These are phyloP conservation scores for Eugnorisma glareosa DNA, from an alignment of 2,888 invertebrate genomes.

Conservation along the genomic window DNA sequence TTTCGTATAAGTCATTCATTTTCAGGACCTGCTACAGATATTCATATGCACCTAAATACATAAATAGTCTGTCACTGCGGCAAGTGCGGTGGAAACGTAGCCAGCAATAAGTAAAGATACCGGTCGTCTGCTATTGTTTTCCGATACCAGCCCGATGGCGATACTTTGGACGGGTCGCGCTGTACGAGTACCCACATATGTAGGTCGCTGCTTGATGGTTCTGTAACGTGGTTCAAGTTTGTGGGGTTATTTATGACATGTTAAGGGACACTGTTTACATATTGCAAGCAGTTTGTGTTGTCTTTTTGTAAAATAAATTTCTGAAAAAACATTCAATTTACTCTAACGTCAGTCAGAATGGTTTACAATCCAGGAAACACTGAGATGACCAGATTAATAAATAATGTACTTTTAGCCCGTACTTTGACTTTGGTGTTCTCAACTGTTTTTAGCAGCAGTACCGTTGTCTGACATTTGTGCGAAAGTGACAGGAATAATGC, in stretches of 20 bases:
- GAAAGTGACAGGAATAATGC: neutral
- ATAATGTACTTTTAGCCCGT: neutral
- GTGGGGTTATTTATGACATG: neutral
- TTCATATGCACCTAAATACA: conserved; percentile 36
- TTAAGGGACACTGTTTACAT: neutral
- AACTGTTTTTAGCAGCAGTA: neutral
- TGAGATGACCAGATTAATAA: neutral
- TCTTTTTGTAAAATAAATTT: neutral
- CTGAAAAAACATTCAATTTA: too few relatives aligned
- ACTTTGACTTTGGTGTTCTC: neutral
- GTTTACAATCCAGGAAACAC: neutral
- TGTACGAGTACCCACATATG: conserved; percentile 12
- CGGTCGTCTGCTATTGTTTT: conserved; percentile 63
- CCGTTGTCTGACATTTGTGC: neutral
- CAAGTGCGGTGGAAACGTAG: conserved; percentile 39
- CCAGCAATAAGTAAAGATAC: conserved; percentile 60
- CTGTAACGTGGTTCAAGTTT: conserved; percentile 8
- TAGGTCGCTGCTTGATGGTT: conserved; percentile 47
- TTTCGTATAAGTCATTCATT: neutral
- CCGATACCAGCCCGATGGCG: conserved; percentile 60
- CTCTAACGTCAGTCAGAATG: neutral
- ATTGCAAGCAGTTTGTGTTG: neutral
- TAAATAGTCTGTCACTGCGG: conserved; percentile 38
- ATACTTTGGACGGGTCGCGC: conserved; percentile 46
- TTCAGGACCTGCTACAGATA: neutral